A percentile compares a stretch with the other conserved stretches of the same genome.
Conservation (phyloP, 2,888 invertebrate genomes). For the Sthenelais limicola region DNA sequence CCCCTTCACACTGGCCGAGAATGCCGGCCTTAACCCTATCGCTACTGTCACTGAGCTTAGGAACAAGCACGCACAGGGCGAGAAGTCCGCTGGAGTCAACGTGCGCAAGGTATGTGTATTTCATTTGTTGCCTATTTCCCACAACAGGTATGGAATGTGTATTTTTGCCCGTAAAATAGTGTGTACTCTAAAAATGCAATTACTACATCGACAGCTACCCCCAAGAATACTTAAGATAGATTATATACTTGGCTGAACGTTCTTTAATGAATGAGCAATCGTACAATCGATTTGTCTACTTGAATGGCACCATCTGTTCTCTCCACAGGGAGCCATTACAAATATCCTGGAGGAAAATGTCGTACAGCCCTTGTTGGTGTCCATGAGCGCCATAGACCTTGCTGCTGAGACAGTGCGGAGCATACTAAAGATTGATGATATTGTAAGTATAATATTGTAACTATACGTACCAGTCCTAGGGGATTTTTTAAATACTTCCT, state of each 20-base stretch:
- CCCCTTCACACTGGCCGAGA: slow-evolving; percentile 92
- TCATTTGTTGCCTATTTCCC: too few relatives aligned
- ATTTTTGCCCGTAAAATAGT: too few relatives aligned
- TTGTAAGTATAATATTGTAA: slow-evolving; percentile 74
- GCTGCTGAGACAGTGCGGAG: slow-evolving; percentile 97
- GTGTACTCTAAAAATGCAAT: too few relatives aligned
- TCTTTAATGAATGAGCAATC: too few relatives aligned
- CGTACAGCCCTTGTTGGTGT: slow-evolving; percentile 96
- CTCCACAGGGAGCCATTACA: slow-evolving; percentile 86
- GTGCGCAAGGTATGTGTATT: slow-evolving; percentile 82
- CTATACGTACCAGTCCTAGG: too few relatives aligned
- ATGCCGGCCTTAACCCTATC: slow-evolving; percentile 93
- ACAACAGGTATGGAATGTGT: too few relatives aligned
- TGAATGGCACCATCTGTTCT: too few relatives aligned
- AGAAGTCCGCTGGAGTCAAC: slow-evolving; percentile 92
- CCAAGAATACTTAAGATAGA: too few relatives aligned
- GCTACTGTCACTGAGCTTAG: slow-evolving; percentile 96
- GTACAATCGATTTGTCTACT: too few relatives aligned
- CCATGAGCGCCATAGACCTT: slow-evolving; percentile 91
- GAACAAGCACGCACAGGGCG: slow-evolving; percentile 91
- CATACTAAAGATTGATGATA: slow-evolving; percentile 99
- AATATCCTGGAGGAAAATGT: slow-evolving; percentile 98
- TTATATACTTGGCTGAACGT: too few relatives aligned
- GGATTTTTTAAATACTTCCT: too few relatives aligned
- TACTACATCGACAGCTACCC: too few relatives aligned